phyloP scores from a whole-genome alignment of 2,113 vertebrate species.

The Malurus melanocephalus region DNA sequence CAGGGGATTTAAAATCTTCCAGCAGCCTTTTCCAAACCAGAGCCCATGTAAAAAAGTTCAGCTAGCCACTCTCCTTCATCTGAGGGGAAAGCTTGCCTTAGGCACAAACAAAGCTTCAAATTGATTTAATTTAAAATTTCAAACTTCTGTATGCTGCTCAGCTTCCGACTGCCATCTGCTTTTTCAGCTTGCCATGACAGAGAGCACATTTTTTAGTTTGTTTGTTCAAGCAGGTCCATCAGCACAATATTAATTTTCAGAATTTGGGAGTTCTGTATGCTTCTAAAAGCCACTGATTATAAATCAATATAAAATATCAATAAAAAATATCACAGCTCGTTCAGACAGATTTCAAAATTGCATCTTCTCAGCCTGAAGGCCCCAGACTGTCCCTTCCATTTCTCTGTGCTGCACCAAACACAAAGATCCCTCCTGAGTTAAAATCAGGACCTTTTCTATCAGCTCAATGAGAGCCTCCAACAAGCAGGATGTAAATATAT shows the following conservation, averaged over 20 bases:
- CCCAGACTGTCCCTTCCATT: neutral
- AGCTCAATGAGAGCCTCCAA: neutral
- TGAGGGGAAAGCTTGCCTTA: conserved; percentile 74
- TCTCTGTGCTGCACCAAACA: neutral
- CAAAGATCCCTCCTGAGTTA: neutral
- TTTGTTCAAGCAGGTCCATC: conserved; percentile 76
- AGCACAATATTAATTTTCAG: conserved; percentile 75
- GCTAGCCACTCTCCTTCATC: conserved; percentile 68
- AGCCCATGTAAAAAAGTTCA: conserved; percentile 56
- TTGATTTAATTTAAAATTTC: conserved; percentile 82
- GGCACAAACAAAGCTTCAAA: conserved; percentile 76
- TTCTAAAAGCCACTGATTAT: conserved; percentile 32
- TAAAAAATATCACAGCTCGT: conserved; percentile 15
- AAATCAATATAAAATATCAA: conserved; percentile 48
- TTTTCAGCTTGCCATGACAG: conserved; percentile 69
- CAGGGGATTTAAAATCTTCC: neutral
- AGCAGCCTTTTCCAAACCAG: conserved; percentile 39
- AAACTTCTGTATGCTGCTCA: conserved; percentile 73
- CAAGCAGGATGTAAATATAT: neutral
- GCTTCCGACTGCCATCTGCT: conserved; percentile 80
- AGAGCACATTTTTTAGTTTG: conserved; percentile 70
- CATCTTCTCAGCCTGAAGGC: neutral
- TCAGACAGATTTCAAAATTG: neutral
- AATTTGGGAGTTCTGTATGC: conserved; percentile 15
- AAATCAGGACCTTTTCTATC: neutral